These are phyloP conservation scores for human (Homo sapiens) DNA, from an alignment of 2,113 vertebrate species.

Conservation along the genomic window DNA sequence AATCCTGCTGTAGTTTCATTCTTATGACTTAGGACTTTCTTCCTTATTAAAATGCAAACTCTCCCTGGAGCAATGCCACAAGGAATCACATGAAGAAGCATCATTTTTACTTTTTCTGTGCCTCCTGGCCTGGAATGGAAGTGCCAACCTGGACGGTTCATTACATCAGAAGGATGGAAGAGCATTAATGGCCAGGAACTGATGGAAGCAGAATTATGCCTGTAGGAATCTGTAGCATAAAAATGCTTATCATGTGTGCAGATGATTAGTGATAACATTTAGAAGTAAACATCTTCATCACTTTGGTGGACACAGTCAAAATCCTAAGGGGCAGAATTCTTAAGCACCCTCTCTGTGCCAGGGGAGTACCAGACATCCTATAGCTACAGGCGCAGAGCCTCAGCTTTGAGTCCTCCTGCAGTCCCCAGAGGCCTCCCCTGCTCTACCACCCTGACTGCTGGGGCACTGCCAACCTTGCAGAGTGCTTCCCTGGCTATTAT, in stretches of 20 bases:
- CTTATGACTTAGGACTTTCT: background rate
- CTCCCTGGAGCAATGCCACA: background rate
- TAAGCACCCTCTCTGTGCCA: background rate
- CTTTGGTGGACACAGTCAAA: background rate
- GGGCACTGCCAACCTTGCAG: no score
- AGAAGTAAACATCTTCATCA: background rate
- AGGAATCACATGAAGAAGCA: background rate
- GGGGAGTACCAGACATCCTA: background rate
- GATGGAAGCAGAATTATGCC: background rate
- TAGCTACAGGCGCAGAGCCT: background rate
- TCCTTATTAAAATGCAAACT: background rate
- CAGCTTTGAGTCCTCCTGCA: fast-evolving
- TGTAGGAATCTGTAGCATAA: background rate
- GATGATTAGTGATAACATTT: background rate
- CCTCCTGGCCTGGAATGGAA: background rate
- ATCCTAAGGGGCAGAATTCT: background rate
- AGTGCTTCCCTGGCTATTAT: background rate
- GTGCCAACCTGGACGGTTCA: no score
- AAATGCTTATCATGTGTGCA: background rate
- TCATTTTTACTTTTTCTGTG: background rate
- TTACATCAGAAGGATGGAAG: background rate
- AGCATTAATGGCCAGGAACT: background rate
- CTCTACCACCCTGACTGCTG: background rate
- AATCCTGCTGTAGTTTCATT: background rate
- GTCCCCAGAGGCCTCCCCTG: no score